Conservation (phyloP, 2,888 invertebrate species). For the Drosophila bunnanda region DNA sequence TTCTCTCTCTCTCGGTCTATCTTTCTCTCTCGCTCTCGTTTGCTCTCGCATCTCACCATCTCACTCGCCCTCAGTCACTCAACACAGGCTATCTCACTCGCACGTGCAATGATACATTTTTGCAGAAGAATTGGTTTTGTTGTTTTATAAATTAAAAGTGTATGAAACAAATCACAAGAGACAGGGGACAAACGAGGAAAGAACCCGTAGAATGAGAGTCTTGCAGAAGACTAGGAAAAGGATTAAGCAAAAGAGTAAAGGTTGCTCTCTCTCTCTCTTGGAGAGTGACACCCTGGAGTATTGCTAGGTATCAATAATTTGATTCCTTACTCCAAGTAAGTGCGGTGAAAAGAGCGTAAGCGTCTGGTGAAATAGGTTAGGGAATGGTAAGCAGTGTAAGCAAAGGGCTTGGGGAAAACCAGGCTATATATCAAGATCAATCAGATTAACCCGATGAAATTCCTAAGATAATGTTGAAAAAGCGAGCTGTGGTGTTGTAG, state of each 20-base stretch:
- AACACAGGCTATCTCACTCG: slow-evolving; percentile 31
- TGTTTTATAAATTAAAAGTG: slow-evolving; percentile 3
- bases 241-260: background rate
- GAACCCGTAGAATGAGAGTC: background rate
- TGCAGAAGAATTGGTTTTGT: slow-evolving; percentile 6
- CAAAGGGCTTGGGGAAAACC: background rate
- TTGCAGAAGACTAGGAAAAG: slow-evolving; percentile 4
- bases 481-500: slow-evolving; percentile 6
- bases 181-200: slow-evolving; percentile 1
- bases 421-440: slow-evolving; percentile 1
- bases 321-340: background rate
- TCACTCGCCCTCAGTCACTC: slow-evolving; percentile 50
- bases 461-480: slow-evolving; percentile 7
- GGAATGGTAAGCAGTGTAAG: slow-evolving; percentile 9
- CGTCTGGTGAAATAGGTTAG: background rate
- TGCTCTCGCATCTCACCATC: slow-evolving; percentile 25
- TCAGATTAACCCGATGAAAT: slow-evolving; percentile 3
- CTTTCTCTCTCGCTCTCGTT: slow-evolving; percentile 25
- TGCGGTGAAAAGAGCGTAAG: background rate
- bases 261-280: background rate
- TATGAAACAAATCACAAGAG: slow-evolving; percentile 29
- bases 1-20: slow-evolving; percentile 53
- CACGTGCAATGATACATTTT: slow-evolving; percentile 35
- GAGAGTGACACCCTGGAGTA: no score
- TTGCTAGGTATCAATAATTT: background rate